Conservation (phyloP, 2,113 vertebrate species). For the Elgaria multicarinata region DNA sequence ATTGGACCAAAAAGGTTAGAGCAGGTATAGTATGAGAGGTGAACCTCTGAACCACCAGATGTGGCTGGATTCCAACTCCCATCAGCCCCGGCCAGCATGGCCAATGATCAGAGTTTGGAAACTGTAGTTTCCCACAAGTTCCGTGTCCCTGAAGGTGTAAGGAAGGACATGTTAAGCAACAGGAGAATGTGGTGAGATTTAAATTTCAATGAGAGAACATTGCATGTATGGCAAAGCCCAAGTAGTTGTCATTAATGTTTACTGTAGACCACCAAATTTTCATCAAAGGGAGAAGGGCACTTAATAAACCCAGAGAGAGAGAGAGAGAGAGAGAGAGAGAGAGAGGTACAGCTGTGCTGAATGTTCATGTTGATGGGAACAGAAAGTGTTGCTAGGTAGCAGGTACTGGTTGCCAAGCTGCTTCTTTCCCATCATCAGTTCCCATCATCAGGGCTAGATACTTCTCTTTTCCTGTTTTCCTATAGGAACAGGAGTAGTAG, state of each 20-base stretch:
- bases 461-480: neutral
- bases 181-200: neutral
- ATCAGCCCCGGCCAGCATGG: too few relatives aligned
- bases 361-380: neutral
- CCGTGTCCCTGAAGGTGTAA: neutral
- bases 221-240: neutral
- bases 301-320: neutral
- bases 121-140: too few relatives aligned
- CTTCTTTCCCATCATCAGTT: neutral
- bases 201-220: neutral
- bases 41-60: too few relatives aligned
- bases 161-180: neutral
- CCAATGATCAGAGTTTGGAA: too few relatives aligned
- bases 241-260: neutral
- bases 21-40: neutral
- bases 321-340: too few relatives aligned
- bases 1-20: neutral
- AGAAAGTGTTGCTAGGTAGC: neutral
- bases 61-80: too few relatives aligned
- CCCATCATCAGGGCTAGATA: neutral
- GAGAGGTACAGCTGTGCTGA: neutral
- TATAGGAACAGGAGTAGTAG: too few relatives aligned
- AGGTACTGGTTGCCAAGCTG: neutral
- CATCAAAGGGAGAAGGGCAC: neutral
- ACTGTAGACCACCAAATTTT: neutral